phyloP scores from a whole-genome alignment of 2,113 vertebrate species.

The Tichodroma muraria region DNA sequence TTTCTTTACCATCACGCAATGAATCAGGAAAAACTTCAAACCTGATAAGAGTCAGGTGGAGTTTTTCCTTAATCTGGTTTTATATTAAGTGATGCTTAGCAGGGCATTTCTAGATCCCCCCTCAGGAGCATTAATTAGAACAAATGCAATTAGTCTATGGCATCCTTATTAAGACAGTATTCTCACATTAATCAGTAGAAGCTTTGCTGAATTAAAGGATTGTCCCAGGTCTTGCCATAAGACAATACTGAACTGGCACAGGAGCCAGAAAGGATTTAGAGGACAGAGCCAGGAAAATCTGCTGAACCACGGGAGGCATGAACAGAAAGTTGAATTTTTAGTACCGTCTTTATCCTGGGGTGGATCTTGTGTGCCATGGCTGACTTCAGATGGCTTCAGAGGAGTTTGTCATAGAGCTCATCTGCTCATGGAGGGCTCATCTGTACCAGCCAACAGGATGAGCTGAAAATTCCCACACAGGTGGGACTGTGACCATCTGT shows the following conservation, averaged over 20 bases:
- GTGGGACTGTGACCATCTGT: not conserved
- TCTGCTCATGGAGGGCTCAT: not conserved
- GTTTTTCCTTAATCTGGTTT: not conserved
- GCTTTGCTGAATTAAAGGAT: not conserved
- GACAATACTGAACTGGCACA: not conserved
- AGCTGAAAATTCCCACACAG: not conserved
- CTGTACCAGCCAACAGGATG: not conserved
- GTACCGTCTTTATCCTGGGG: not conserved
- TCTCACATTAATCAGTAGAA: slow-evolving; percentile 1
- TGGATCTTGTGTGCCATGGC: not conserved
- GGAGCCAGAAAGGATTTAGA: not conserved
- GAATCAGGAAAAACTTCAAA: not conserved
- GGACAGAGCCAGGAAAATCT: not conserved
- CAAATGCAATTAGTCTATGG: not conserved
- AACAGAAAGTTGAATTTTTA: not conserved
- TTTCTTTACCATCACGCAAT: not conserved
- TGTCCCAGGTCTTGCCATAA: not conserved
- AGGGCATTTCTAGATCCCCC: not conserved
- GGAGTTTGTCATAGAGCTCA: not conserved
- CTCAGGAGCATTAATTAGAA: not conserved
- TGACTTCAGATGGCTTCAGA: not conserved
- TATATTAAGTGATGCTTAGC: not conserved
- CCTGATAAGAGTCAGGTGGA: not conserved
- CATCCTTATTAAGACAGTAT: not conserved
- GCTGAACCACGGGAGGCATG: not conserved